Percentiles rank a stretch among this genome's conserved stretches.
These are phyloP conservation scores for Pampusana beccarii DNA, from an alignment of 2,113 vertebrate genomes.

Conservation along the genomic window DNA sequence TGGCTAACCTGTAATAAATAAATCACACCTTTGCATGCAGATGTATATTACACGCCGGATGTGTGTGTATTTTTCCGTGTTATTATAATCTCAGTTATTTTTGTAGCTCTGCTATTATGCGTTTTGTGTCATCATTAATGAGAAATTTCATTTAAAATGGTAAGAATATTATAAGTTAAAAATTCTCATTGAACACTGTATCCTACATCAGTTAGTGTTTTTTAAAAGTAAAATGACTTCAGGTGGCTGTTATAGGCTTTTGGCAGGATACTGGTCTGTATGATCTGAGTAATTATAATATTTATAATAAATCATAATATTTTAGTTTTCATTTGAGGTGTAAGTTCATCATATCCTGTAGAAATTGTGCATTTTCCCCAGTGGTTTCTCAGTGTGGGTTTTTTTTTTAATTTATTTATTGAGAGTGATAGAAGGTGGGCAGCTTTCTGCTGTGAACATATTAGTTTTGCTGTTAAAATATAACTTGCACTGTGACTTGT, in stretches of 20 bases:
- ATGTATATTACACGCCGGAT: not conserved
- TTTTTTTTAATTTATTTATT: not conserved
- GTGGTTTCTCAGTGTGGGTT: too few species aligned
- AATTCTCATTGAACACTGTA: not conserved
- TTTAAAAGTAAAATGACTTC: not conserved
- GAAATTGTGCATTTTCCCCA: not conserved
- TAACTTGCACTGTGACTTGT: not conserved
- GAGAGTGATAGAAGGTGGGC: not conserved
- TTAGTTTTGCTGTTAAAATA: not conserved
- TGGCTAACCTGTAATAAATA: not conserved
- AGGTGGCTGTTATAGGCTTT: not conserved
- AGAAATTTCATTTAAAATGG: not conserved
- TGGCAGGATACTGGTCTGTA: not conserved
- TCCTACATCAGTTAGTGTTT: not conserved
- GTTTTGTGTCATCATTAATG: not conserved
- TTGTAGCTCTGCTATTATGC: not conserved
- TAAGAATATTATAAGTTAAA: not conserved
- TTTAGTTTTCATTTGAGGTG: not conserved
- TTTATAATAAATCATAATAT: not conserved
- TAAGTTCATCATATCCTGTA: accelerated
- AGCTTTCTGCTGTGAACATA: not conserved
- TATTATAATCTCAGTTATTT: not conserved
- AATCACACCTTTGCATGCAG: not conserved
- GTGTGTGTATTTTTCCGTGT: accelerated
- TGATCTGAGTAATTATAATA: not conserved